Evolutionary conservation across 2,113 vertebrate genomes (phyloP).

Genomic region (Talpa occidentalis): DNA sequence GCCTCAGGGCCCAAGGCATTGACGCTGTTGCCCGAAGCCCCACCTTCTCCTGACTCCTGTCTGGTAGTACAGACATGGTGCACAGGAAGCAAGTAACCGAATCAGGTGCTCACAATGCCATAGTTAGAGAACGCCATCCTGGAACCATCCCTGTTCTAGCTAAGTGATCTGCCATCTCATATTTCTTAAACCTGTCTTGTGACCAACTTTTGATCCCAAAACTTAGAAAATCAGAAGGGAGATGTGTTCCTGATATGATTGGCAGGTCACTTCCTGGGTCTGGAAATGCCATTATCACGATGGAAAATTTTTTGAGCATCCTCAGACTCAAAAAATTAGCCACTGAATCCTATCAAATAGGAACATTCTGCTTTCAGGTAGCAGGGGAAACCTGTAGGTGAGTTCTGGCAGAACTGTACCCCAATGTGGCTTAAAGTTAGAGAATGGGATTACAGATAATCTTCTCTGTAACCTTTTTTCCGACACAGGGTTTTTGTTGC

Average conservation of each 20-base stretch:
- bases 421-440: neutral
- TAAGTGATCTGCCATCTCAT: neutral
- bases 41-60: neutral
- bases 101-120: accelerated
- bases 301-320: neutral
- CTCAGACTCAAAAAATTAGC: neutral
- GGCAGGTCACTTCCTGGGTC: no score
- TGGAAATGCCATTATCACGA: no score
- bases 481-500: neutral
- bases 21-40: no score
- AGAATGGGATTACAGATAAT: neutral
- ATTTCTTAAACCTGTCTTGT: neutral
- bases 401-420: neutral
- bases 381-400: no score
- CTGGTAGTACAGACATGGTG: accelerated
- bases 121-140: accelerated
- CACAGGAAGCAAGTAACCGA: neutral
- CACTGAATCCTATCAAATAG: no score
- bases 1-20: neutral
- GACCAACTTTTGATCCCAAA: neutral
- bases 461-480: neutral
- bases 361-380: no score
- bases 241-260: no score
- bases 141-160: no score
- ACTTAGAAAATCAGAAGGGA: neutral